These are phyloP conservation scores for Pterois miles DNA, from an alignment of 2,797 vertebrate genomes.

Conservation along the genomic window DNA sequence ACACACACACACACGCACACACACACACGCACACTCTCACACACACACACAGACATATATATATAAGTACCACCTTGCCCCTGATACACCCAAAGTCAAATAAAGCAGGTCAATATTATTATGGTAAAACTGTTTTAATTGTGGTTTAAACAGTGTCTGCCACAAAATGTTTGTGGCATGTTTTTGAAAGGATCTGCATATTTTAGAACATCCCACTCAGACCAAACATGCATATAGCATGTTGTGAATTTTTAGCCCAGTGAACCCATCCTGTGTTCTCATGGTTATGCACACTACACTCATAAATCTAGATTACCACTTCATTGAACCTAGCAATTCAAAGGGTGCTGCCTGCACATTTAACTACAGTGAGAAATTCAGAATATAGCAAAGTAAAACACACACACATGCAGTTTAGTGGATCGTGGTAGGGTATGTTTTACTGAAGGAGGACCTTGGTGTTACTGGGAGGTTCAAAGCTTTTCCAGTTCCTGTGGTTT, in stretches of 20 bases:
- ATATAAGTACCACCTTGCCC: background rate
- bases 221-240: conserved; percentile 5
- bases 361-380: conserved; percentile 48
- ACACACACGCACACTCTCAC: too few species aligned
- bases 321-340: conserved; percentile 66
- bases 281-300: background rate
- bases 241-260: conserved; percentile 18
- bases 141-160: conserved; percentile 2
- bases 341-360: conserved; percentile 73
- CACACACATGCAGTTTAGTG: conserved; percentile 17
- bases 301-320: conserved; percentile 43
- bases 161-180: background rate
- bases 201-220: conserved; percentile 23
- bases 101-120: conserved; percentile 4
- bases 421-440: conserved; percentile 53
- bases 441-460: conserved; percentile 49
- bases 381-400: conserved; percentile 29
- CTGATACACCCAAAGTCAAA: background rate
- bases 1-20: too few species aligned
- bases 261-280: conserved; percentile 1
- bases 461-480: conserved; percentile 75
- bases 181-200: conserved; percentile 3
- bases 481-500: conserved; percentile 67
- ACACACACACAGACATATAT: too few species aligned
- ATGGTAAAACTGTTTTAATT: conserved; percentile 2